A percentile compares a stretch with the other conserved stretches of the same genome.
These are phyloP conservation scores for Myioborus miniatus DNA, from an alignment of 2,797 vertebrate species.

Conservation along the genomic window DNA sequence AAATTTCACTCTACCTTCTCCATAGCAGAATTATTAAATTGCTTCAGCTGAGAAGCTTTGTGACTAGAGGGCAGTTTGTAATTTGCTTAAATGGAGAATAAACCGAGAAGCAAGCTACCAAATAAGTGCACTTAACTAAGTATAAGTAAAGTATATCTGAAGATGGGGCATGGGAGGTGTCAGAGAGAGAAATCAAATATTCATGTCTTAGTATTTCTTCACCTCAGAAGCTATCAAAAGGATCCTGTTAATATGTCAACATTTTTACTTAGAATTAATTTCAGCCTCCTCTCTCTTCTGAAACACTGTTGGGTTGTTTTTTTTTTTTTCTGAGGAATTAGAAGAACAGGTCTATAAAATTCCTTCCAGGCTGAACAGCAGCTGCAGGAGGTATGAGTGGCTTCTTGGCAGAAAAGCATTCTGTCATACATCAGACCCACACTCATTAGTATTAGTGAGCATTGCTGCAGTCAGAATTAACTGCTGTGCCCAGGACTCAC, in stretches of 20 bases:
- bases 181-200: background rate
- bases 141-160: background rate
- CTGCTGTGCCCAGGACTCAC: background rate
- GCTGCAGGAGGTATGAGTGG: background rate
- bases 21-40: background rate
- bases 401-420: slow-evolving; percentile 34
- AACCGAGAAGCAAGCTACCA: background rate
- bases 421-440: slow-evolving; percentile 6
- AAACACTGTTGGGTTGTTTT: background rate
- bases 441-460: slow-evolving; percentile 12
- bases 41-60: background rate
- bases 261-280: background rate
- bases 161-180: background rate
- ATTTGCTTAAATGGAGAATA: background rate
- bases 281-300: background rate
- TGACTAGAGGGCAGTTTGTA: background rate
- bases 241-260: background rate
- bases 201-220: background rate
- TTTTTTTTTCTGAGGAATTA: background rate
- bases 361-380: slow-evolving; percentile 2
- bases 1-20: background rate
- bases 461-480: slow-evolving; percentile 1
- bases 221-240: background rate
- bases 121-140: background rate
- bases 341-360: background rate